A percentile compares a stretch with the other conserved stretches of the same genome.
Evolutionary conservation across 2,888 invertebrate genomes (phyloP).

Genomic region (Microdon myrmicae): DNA sequence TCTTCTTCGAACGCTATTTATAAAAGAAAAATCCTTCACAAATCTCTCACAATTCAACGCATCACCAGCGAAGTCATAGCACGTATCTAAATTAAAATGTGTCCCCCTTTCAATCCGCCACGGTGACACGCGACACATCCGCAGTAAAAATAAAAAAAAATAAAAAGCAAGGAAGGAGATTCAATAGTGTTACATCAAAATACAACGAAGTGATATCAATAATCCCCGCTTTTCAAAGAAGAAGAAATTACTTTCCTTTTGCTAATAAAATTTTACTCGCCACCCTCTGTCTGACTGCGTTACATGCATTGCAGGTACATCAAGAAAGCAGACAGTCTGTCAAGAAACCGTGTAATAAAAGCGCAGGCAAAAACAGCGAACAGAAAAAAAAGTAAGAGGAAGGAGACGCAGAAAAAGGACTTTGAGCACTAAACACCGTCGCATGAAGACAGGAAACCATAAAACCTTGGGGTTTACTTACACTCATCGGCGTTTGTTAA

Average conservation of each 20-base stretch:
- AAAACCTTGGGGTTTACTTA: slow-evolving; percentile 46
- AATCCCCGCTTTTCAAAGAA: slow-evolving; percentile 46
- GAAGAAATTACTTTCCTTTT: slow-evolving; percentile 41
- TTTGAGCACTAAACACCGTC: too few species aligned
- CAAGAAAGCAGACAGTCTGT: slow-evolving; percentile 46
- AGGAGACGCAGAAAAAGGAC: slow-evolving; percentile 19
- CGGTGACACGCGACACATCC: too few species aligned
- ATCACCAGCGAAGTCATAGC: too few species aligned
- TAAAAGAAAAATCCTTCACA: too few species aligned
- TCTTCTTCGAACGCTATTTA: too few species aligned
- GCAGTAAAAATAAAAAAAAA: too few species aligned
- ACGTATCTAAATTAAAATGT: too few species aligned
- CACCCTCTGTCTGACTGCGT: slow-evolving; percentile 10
- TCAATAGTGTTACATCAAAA: slow-evolving; percentile 15
- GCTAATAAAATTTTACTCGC: slow-evolving; percentile 48
- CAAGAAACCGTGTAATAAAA: slow-evolving; percentile 48
- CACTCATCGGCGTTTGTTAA: slow-evolving; percentile 49
- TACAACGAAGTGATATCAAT: slow-evolving; percentile 36
- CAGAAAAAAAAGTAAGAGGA: slow-evolving; percentile 3
- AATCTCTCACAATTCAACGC: too few species aligned
- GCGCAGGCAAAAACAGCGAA: slow-evolving; percentile 8
- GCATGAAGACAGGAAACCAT: too few species aligned
- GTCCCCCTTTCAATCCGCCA: too few species aligned
- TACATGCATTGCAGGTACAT: background rate
- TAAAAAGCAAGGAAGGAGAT: too few species aligned